phyloP scores from a whole-genome alignment of 1,140 invertebrate genomes.

The Augochlora pura region DNA sequence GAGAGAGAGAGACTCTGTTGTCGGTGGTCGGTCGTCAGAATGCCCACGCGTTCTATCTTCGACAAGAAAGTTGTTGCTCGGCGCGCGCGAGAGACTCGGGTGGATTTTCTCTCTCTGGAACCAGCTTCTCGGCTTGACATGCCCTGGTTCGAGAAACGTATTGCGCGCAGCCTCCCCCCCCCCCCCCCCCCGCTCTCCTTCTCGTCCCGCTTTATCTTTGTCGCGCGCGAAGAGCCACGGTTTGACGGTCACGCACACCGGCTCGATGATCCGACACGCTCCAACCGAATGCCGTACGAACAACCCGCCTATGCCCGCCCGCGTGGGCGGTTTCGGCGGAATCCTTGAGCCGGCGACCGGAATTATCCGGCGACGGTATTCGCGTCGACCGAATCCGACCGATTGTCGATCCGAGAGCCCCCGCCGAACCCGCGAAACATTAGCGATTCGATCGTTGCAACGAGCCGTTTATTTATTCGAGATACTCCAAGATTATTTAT shows the following conservation, averaged over 20 bases:
- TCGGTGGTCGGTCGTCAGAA: neutral
- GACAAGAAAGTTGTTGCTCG: slow-evolving; percentile 67
- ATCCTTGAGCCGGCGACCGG: neutral
- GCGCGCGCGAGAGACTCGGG: slow-evolving; percentile 29
- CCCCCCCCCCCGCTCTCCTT: neutral
- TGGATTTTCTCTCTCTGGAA: slow-evolving; percentile 46
- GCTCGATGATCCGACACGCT: no score
- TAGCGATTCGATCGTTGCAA: no score
- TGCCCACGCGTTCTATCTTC: slow-evolving; percentile 35
- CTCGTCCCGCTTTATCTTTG: neutral
- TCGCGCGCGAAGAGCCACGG: no score
- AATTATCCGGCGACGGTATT: neutral
- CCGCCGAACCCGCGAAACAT: no score
- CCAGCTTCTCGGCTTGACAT: slow-evolving; percentile 33
- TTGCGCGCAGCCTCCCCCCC: no score
- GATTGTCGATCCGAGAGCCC: no score
- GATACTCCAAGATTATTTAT: no score
- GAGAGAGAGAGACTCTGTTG: neutral
- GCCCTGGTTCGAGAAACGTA: slow-evolving; percentile 45
- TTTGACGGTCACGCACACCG: no score
- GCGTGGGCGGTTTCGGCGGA: neutral
- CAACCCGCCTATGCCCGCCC: no score
- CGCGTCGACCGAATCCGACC: neutral
- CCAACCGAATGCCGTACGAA: no score
- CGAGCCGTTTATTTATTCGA: no score